Conservation (phyloP, 92 coral and sea anemone species). For the Epizoanthus stellaris region DNA sequence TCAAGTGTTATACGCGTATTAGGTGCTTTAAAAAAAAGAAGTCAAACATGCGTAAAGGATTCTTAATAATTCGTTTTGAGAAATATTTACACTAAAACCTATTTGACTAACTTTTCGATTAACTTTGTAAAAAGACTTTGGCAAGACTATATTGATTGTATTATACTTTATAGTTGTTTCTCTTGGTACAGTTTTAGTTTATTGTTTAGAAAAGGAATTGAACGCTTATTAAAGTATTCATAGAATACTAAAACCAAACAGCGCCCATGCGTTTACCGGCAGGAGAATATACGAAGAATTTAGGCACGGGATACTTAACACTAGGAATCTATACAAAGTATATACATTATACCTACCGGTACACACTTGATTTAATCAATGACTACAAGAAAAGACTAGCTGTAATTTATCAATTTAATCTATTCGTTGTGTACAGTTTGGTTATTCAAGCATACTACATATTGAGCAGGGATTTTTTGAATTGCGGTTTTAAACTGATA, state of each 20-base stretch:
- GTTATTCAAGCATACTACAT: slow-evolving; percentile 32
- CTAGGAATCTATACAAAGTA: not conserved
- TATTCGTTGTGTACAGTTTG: slow-evolving; percentile 41
- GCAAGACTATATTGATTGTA: not conserved
- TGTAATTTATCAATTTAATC: slow-evolving; percentile 48
- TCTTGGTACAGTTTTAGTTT: slow-evolving; percentile 27
- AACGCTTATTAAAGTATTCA: slow-evolving; percentile 24
- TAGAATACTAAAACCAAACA: slow-evolving; percentile 4
- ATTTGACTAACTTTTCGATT: slow-evolving; percentile 7
- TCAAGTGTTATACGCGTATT: slow-evolving; percentile 39
- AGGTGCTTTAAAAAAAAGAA: slow-evolving; percentile 23
- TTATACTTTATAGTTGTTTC: not conserved
- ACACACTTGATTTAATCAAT: slow-evolving; percentile 39
- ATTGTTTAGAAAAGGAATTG: slow-evolving; percentile 6
- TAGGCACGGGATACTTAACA: slow-evolving; percentile 15
- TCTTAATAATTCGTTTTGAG: slow-evolving; percentile 13
- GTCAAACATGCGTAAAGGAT: slow-evolving; percentile 38
- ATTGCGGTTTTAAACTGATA: not conserved
- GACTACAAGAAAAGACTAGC: slow-evolving; percentile 27
- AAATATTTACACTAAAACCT: slow-evolving; percentile 21
- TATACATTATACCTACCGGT: slow-evolving; percentile 13
- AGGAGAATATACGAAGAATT: slow-evolving; percentile 11
- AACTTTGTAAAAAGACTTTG: slow-evolving; percentile 6
- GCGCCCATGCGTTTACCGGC: slow-evolving; percentile 6
- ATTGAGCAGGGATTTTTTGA: slow-evolving; percentile 4